Base-by-base conservation (phyloP, 2,113 vertebrate species). In the Australoheros scitulus region DNA sequence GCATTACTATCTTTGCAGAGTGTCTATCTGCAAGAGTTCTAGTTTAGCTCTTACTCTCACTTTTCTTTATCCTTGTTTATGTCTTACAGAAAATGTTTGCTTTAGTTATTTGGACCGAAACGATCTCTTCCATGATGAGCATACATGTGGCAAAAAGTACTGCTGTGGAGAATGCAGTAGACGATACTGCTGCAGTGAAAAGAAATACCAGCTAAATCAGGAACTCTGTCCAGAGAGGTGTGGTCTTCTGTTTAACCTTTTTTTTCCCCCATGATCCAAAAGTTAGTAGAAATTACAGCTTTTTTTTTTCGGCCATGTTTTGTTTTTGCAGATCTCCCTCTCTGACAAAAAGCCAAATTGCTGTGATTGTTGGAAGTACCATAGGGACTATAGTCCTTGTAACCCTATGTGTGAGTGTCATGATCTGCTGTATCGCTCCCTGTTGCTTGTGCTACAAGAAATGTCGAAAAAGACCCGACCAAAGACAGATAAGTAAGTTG, bases 381-480 rank as follows among this genome's bases (percentile, higher is more conserved):
- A 2, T 88, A 0, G 87, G 50, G 2, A 1, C 13, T 17, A 0
- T 91, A 18, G 0, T 90, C 6, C 22, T 18, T 3, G 1, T 88
- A 20, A 6, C 89, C 14, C 0, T 87, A 43, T 87, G 76, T 36
- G 70, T 91, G 61, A 8, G 14, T 63, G n/a, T 88, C 5, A 18
- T 89, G 50, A 22, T 77, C 82, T 93, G 91, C 83, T 91, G 55
- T 61, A 11, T 90, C 26, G 79, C 5, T 79, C 91, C 91, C 3
- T 92, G 87, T 79, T 93, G 92, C 68, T 57, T 85, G 3, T 10
- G 58, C 38, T 88, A 89, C 87, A 90, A 84, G 34, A 84, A 17
- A 34, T 86, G 81, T 77, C 17, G 3, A 55, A 84, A 83, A 68
- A 11, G 41, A 61, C 41, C 1, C 18, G 47, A 38, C 61, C 63